Evolutionary conservation across 1,140 invertebrate species (phyloP), one percentile per base, ranked within the genome.

Genomic region (Trichonephila inaurata): DNA sequence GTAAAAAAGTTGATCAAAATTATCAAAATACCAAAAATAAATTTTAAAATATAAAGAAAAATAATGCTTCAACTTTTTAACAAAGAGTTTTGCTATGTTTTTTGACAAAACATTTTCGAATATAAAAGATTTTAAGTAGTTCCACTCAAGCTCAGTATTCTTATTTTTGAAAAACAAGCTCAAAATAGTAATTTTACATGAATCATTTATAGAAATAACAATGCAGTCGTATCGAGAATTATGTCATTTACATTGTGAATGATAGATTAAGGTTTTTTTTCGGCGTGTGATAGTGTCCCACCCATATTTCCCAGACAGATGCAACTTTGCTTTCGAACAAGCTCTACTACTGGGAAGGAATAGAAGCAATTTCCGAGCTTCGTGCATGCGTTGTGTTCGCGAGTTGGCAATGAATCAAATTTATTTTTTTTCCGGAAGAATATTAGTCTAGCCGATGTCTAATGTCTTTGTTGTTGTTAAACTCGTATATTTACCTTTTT

Each of bases 171-270:
- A 51, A 51, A 51, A 51, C 10, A 51, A 10, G 5, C 51, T 51
- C 0, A 12, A 10, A 51, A 51, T 51, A 2, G 5, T 51, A 10
- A 51, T 69, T 24, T 69, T 24, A 12, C 66, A 24, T 28, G 66
- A 69, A 69, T n/a, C 51, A 69, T n/a, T 18, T 24, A 69, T 28
- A 28, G 28, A 16, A 89, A 72, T 90, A 81, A 60, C 18, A 64
- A 7, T 40, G 89, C 83, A 91, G 24, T 44, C 28, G 33, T 91
- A 64, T 2, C 18, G 0, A 16, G 61, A 81, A 91, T 91, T 77
- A 91, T 91, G 89, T 91, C 77, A 90, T 90, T 90, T 81, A 69
- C 89, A 81, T 33, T 64, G 89, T 51, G 89, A 77, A 64, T 62
- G 58, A 91, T 40, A 60, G 58, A 62, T 91, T 40, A 72, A 16